phyloP scores from a whole-genome alignment of 2,797 vertebrate species.

The Spea hammondii region DNA sequence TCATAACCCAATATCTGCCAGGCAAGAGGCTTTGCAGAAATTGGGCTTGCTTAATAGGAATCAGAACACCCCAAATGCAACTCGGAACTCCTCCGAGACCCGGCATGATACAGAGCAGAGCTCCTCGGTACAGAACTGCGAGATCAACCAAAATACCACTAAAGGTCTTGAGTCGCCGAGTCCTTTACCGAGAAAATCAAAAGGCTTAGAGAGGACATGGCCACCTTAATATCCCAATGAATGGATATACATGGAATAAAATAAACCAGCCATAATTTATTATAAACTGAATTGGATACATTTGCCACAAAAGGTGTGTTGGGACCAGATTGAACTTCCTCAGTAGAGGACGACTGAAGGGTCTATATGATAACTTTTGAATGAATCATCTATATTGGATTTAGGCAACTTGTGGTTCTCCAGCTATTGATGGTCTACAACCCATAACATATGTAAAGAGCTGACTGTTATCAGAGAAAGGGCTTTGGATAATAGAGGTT shows the following conservation, averaged over 20 bases:
- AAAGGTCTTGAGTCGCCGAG: background rate
- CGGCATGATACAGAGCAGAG: background rate
- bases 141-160: constrained; percentile 23
- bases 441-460: too few species aligned
- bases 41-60: constrained; percentile 47
- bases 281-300: background rate
- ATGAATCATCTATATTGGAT: too few species aligned
- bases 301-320: background rate
- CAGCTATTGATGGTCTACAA: too few species aligned
- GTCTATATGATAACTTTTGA: too few species aligned
- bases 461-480: too few species aligned
- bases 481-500: too few species aligned
- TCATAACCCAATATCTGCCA: constrained; percentile 27
- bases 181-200: constrained; percentile 24
- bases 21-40: constrained; percentile 54
- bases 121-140: constrained; percentile 12
- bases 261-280: background rate
- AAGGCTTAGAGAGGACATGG: constrained; percentile 37
- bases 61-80: constrained; percentile 6
- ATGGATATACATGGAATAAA: background rate
- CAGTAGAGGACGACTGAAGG: too few species aligned
- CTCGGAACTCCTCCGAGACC: background rate
- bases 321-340: too few species aligned
- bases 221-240: constrained; percentile 15
- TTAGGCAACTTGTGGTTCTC: too few species aligned